Percentiles rank a stretch among this genome's conserved stretches.
Evolutionary conservation across 2,888 invertebrate species (phyloP).

Genomic region (Drosophila cracens): DNA sequence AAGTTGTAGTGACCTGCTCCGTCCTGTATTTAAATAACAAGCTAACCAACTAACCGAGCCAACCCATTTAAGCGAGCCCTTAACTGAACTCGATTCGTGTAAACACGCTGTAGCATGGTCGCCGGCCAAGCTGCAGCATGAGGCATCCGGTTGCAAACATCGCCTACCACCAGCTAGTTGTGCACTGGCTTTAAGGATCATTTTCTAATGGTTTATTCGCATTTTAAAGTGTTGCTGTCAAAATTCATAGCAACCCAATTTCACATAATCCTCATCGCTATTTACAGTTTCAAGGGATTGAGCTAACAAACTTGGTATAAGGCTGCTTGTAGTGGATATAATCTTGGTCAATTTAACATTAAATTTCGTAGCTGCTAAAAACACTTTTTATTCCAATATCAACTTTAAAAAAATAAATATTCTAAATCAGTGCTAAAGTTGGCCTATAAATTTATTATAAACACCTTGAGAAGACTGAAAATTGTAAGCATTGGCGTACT

Average conservation of each 20-base stretch:
- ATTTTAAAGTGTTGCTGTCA: slow-evolving; percentile 6
- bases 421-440: too few relatives aligned
- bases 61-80: slow-evolving; percentile 19
- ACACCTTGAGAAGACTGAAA: background rate
- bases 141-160: slow-evolving; percentile 11
- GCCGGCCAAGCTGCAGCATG: slow-evolving; percentile 7
- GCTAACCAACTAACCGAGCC: slow-evolving; percentile 18
- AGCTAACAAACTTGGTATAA: background rate
- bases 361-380: background rate
- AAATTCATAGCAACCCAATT: background rate
- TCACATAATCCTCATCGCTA: background rate
- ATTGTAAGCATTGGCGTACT: background rate
- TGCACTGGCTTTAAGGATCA: background rate
- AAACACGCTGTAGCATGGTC: slow-evolving; percentile 2
- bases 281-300: background rate
- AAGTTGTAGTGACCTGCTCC: background rate
- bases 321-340: background rate
- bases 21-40: slow-evolving; percentile 3
- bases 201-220: slow-evolving; percentile 1
- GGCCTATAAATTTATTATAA: background rate
- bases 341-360: background rate
- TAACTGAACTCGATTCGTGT: slow-evolving; percentile 11
- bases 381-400: background rate
- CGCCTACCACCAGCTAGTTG: slow-evolving; percentile 15
- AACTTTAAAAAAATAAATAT: background rate